Base-by-base conservation (phyloP, 2,888 invertebrate genomes). In the Acleris cristana region DNA sequence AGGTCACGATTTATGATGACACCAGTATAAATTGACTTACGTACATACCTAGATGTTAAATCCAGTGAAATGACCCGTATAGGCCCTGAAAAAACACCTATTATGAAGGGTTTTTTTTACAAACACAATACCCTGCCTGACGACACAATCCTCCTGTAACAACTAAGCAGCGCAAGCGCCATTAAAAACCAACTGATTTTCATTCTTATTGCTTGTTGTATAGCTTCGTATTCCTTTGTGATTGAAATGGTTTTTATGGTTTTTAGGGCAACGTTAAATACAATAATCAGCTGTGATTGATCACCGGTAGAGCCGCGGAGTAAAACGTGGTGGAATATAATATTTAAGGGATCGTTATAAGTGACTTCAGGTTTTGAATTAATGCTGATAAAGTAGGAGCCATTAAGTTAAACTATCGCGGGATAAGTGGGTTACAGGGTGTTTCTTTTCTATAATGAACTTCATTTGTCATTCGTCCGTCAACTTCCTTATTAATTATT, bases 221-320 rank as follows among this genome's bases (percentile, higher is more conserved):
- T 7, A 52, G 34, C 45, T 23, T 23, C 6, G 3, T 7, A 57
- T 57, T 62, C 4, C 14, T 26, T 8, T 14, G 14, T 2, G 8
- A 1, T 34, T 6, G 2, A 6, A 10, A 10, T 53, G 52, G 56
- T 18, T 40, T 7, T 65, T 56, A 14, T 16, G 19, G n/a, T n/a
- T 3, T 60, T 60, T n/a, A 40, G 19, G 12, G 5, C 6, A 19
- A 18, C 7, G 19, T 6, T 21, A 30, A n/a, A 44, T 30, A 44
- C 16, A 19, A 60, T 65, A 65, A 65, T 61, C 60, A 61, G 19
- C 51, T 12, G 49, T 65, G 65, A 65, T 65, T 55, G 65, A 65
- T 65, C 44, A 52, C 65, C 48, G 16, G n/a, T 19, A 56, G 21
- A 26, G 40, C 49, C 21, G 55, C 44, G 21, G 14, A 23, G 30